Evolutionary conservation across 2,113 vertebrate species (phyloP), one percentile per base, ranked within the genome.

Genomic region (Jacana jacana): DNA sequence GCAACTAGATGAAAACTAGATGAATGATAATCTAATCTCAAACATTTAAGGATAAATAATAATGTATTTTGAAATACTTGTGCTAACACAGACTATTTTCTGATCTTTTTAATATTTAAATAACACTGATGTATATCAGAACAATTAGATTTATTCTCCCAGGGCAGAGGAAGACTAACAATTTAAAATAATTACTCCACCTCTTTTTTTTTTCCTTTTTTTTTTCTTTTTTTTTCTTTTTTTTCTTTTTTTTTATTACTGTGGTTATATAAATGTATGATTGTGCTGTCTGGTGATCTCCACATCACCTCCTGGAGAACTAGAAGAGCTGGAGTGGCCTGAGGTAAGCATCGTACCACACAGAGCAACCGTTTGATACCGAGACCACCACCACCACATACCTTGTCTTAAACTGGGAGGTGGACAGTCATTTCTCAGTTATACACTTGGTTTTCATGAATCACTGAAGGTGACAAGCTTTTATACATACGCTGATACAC

Each of bases 131-230:
- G 58, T 73, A 12, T 91, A 86, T 96, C 82, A 90, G 55, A n/a
- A 69, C 81, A 94, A 75, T 88, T 88, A 93, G 35, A 81, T 88
- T 75, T 54, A 55, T 84, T 90, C 24, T 86, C 51, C 72, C 1
- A 1, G 46, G 72, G 94, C 68, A 55, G 39, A 49, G 65, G 46
- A 75, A 95, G 80, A 63, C 42, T 93, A 75, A 70, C 72, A 68
- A 88, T 90, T 96, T 71, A 64, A 94, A 94, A 88, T 78, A 75
- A 95, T 95, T 93, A 78, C 39, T 76, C 49, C 79, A 35, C 39
- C 25, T 86, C 30, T 55, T 48, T 46, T 42, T 51, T 90, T 54
- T 86, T n/a, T n/a, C n/a, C n/a, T n/a, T n/a, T n/a, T n/a, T n/a
- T n/a, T n/a, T n/a, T n/a, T n/a, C n/a, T n/a, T n/a, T n/a, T n/a